Evolutionary conservation across 1,140 invertebrate species (phyloP).

Genomic region (Idris sp.): DNA sequence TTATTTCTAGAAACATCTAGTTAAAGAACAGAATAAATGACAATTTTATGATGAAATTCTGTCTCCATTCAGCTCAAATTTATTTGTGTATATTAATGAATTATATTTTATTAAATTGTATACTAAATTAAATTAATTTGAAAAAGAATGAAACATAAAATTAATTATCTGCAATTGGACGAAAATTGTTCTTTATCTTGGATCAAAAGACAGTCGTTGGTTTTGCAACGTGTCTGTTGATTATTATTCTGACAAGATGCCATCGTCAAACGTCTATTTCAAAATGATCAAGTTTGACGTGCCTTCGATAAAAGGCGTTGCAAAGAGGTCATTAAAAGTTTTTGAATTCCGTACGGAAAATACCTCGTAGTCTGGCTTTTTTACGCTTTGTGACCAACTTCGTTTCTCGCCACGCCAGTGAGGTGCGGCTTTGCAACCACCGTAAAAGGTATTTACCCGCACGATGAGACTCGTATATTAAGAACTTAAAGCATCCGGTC

Average conservation of each 20-base stretch:
- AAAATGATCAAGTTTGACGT: slow-evolving; percentile 34
- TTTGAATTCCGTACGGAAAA: slow-evolving; percentile 10
- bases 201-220: no score
- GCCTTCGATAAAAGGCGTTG: slow-evolving; percentile 24
- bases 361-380: slow-evolving; percentile 11
- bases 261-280: slow-evolving; percentile 19
- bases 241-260: slow-evolving; percentile 17
- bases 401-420: slow-evolving; percentile 13
- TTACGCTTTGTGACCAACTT: slow-evolving; percentile 30
- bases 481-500: slow-evolving; percentile 15
- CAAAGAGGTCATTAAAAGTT: slow-evolving; percentile 36
- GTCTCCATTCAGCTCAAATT: no score
- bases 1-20: no score
- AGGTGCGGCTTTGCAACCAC: background rate
- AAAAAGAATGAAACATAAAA: no score
- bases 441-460: slow-evolving; percentile 17
- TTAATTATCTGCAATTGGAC: no score
- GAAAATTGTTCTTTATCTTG: no score
- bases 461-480: slow-evolving; percentile 36
- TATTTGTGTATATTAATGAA: no score
- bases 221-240: background rate
- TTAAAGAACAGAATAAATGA: no score
- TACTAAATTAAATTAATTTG: no score
- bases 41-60: no score
- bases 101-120: no score